Evolutionary conservation across 2,797 vertebrate species (phyloP).

Genomic region (Acanthurus leucopareius): DNA sequence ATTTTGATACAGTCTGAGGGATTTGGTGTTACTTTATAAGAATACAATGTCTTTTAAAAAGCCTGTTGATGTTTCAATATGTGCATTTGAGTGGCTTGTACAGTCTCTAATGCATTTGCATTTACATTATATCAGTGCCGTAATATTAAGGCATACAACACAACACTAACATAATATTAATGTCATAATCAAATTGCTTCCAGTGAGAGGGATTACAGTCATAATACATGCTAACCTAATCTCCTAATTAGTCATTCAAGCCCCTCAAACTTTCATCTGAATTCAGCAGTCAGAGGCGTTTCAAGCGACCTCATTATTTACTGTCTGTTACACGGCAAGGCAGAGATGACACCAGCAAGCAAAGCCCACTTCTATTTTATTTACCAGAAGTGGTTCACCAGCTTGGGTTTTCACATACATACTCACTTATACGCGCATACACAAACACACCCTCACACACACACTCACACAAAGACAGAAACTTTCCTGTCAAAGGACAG

Average conservation of each 20-base stretch:
- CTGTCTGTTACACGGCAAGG: conserved; percentile 44
- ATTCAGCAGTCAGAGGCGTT: conserved; percentile 18
- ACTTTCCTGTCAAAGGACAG: conserved; percentile 69
- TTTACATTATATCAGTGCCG: neutral
- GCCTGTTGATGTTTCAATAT: neutral
- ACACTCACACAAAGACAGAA: conserved; percentile 19
- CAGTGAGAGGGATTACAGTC: conserved; percentile 46
- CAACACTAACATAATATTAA: conserved; percentile 31
- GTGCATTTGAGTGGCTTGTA: neutral
- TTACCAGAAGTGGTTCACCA: conserved; percentile 80
- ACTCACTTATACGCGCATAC: conserved; percentile 10
- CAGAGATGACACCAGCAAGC: conserved; percentile 36
- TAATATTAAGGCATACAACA: conserved; percentile 8
- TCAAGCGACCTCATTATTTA: conserved; percentile 40
- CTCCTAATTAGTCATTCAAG: conserved; percentile 59
- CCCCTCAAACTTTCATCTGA: conserved; percentile 45
- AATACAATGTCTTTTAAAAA: neutral
- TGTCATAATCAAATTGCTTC: conserved; percentile 36
- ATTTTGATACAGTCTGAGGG: neutral
- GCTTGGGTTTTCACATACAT: conserved; percentile 61
- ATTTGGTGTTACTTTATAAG: neutral
- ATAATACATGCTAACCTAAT: conserved; percentile 45
- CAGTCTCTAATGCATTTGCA: neutral
- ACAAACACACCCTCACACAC: conserved; percentile 35
- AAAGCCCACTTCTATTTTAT: conserved; percentile 65